phyloP scores from a whole-genome alignment of 30 jellyfish, hydroid and myxozoan species.

The Catostylus mosaicus region DNA sequence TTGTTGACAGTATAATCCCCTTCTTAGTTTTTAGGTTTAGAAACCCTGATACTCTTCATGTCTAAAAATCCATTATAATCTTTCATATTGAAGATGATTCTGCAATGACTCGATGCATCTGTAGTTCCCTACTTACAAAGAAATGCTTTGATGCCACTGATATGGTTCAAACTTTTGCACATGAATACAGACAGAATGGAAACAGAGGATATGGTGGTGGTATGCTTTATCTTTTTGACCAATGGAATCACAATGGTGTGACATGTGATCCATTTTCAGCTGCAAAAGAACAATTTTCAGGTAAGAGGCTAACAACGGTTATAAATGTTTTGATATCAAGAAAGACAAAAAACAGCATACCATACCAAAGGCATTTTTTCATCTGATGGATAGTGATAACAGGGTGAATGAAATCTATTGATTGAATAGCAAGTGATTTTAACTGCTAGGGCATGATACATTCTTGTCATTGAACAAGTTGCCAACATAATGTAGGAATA shows the following conservation, averaged over 20 bases:
- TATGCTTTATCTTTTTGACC: conserved; percentile 57
- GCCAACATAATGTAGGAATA: no score
- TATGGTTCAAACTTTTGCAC: conserved; percentile 66
- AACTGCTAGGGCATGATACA: no score
- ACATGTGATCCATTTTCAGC: conserved; percentile 54
- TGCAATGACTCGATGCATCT: conserved; percentile 87
- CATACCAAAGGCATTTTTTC: neutral
- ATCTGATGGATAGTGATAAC: no score
- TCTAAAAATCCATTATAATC: no score
- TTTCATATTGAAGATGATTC: conserved; percentile 75
- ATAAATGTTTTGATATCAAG: neutral
- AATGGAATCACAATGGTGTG: conserved; percentile 65
- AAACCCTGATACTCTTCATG: no score
- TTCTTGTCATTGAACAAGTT: no score
- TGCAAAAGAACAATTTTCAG: conserved; percentile 85
- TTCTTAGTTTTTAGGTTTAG: no score
- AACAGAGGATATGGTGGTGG: conserved; percentile 94
- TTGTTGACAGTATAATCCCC: no score
- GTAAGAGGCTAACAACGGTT: conserved; percentile 7
- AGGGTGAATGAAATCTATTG: no score
- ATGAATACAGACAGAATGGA: conserved; percentile 58
- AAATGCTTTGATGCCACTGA: conserved; percentile 82
- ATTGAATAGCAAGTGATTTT: no score
- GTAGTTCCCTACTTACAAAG: conserved; percentile 70
- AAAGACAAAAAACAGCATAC: neutral